Base-by-base conservation (phyloP, 2,113 vertebrate species). In the Catharus minimus region DNA sequence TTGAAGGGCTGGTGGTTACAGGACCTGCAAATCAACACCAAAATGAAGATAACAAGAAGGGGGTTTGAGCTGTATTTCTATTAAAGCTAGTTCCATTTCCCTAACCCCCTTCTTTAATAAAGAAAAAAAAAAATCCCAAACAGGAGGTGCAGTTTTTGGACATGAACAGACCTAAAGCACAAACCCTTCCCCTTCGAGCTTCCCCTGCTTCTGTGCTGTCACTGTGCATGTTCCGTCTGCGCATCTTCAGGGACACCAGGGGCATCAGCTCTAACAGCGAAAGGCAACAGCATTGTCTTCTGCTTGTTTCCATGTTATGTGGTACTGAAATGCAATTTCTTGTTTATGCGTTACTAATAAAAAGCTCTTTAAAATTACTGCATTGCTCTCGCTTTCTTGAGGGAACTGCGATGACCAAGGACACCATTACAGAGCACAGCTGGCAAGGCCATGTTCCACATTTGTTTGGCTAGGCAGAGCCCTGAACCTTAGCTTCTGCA, bases 291-390 rank as follows among this genome's bases (percentile, higher is more conserved):
- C 53, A 55, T 19, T 90, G 47, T 60, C 64, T 83, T 66, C 87
- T 93, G 91, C 92, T 79, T 39, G 17, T 92, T 89, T 73, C 76
- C 72, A 52, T 74, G 83, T 72, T 39, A 56, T 0, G 23, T 76
- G 89, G 33, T 82, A 73, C 58, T 76, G 78, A 94, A 77, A 89
- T 88, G 86, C 72, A 82, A 38, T 41, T 77, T 64, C 89, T 86
- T 80, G 78, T 92, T 92, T 39, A 69, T 74, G 91, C 19, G 0
- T 94, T 95, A 65, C 72, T 94, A 95, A 95, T 95, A 91, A 96
- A 94, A 93, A 56, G 22, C 10, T 84, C 62, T 69, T 79, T n/a
- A 44, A 82, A 82, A 75, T 30, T 10, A 41, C 18, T 27, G 22
- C 19, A 1, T 46, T 19, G 53, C 32, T 76, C 30, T 24, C 0